Evolutionary conservation across 2,113 vertebrate species (phyloP).

Genomic region (Hyperoodon ampullatus): DNA sequence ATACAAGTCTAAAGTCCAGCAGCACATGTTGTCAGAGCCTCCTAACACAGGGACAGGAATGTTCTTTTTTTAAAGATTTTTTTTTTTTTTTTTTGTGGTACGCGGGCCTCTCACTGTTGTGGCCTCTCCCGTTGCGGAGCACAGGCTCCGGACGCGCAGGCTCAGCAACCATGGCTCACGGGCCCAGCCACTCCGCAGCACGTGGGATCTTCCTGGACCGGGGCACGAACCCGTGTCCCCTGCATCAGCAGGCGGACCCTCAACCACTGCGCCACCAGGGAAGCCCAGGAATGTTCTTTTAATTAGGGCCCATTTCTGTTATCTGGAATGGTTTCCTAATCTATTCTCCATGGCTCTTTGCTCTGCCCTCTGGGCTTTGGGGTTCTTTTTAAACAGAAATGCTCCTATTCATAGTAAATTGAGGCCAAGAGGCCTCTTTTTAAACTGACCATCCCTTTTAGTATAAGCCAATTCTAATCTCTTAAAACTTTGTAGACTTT

Average conservation of each 20-base stretch:
- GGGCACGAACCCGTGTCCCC: too few relatives aligned
- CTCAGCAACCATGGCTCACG: too few relatives aligned
- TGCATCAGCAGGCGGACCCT: too few relatives aligned
- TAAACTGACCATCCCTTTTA: background rate
- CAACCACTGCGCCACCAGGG: too few relatives aligned
- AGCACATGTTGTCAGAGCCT: background rate
- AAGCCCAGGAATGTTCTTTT: background rate
- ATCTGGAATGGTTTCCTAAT: background rate
- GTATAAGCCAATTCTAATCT: background rate
- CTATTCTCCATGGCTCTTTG: background rate
- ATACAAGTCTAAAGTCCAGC: background rate
- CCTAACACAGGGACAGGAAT: background rate
- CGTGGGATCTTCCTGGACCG: too few relatives aligned
- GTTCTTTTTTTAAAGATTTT: background rate
- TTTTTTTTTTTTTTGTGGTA: too few relatives aligned
- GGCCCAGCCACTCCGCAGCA: too few relatives aligned
- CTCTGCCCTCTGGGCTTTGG: background rate
- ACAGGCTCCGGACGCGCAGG: too few relatives aligned
- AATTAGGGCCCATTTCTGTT: background rate
- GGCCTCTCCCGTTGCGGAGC: too few relatives aligned
- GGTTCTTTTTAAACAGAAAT: constrained; percentile 5
- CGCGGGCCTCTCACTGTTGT: too few relatives aligned
- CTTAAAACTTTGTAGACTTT: background rate
- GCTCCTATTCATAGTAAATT: background rate
- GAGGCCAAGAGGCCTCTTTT: background rate